phyloP scores from a whole-genome alignment of 2,888 invertebrate species.

The Malthinus flaveolus region DNA sequence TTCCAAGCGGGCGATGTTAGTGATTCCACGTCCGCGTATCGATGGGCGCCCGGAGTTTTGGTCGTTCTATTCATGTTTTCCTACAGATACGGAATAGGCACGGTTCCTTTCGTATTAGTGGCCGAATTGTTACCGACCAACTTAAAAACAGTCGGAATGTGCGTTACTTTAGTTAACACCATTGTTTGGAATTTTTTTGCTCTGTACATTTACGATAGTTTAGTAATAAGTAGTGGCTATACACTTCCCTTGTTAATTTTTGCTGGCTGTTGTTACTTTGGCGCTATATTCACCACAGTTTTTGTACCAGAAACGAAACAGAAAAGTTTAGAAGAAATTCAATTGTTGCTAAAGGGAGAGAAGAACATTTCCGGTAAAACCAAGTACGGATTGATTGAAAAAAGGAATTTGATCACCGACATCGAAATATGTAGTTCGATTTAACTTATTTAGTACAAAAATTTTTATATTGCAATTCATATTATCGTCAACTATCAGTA shows the following conservation, averaged over 20 bases:
- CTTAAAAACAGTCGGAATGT: not conserved
- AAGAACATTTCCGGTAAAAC: too few species aligned
- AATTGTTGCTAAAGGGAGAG: not conserved
- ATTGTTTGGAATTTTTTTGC: not conserved
- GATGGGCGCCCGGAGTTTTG: not conserved
- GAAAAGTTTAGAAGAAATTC: slow-evolving; percentile 3
- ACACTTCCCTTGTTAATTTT: not conserved
- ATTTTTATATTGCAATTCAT: too few species aligned
- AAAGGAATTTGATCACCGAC: too few species aligned
- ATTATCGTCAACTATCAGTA: too few species aligned
- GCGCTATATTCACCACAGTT: not conserved
- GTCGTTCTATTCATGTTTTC: not conserved
- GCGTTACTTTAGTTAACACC: not conserved
- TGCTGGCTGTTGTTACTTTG: not conserved
- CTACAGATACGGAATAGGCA: not conserved
- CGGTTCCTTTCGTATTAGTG: not conserved
- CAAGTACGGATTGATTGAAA: too few species aligned
- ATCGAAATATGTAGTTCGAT: too few species aligned
- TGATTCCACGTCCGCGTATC: too few species aligned
- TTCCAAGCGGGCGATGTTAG: not conserved
- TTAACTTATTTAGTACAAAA: too few species aligned
- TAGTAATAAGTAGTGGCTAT: not conserved
- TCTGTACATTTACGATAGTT: not conserved
- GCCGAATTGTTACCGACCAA: not conserved
- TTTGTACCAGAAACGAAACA: slow-evolving; percentile 1